These are phyloP conservation scores for Chiloscyllium punctatum DNA, from an alignment of 2,797 vertebrate species.

Conservation along the genomic window DNA sequence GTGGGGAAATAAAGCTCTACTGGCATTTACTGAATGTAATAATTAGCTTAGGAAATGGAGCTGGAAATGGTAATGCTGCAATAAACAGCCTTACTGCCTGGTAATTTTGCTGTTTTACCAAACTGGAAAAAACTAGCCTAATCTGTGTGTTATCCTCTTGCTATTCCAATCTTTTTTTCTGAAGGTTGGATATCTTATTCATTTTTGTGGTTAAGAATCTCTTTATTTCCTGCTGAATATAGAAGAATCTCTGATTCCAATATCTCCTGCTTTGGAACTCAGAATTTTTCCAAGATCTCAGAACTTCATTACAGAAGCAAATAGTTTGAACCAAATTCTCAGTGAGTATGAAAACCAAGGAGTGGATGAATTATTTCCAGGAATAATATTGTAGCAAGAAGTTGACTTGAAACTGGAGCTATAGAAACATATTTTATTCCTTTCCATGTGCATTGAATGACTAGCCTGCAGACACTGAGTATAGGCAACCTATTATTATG, in stretches of 20 bases:
- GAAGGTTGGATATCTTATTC: background rate
- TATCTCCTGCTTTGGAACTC: background rate
- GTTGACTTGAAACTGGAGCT: background rate
- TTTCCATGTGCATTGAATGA: background rate
- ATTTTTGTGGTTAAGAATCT: background rate
- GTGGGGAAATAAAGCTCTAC: no score
- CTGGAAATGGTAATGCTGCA: no score
- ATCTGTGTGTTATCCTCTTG: background rate
- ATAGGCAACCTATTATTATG: background rate
- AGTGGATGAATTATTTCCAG: background rate
- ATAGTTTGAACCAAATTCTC: background rate
- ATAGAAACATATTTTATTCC: background rate
- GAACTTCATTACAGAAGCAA: background rate
- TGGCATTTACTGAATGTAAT: no score
- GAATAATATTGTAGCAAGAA: background rate
- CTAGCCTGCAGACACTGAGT: background rate
- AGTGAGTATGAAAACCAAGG: background rate
- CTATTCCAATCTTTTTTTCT: background rate
- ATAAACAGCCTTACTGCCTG: no score
- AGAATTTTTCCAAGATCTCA: background rate
- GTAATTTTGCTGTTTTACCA: no score
- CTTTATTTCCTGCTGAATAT: background rate
- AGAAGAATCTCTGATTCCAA: background rate
- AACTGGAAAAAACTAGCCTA: no score
- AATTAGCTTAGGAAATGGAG: no score